Base-by-base conservation (phyloP, 2,888 invertebrate genomes). In the Drosophila prolongata region DNA sequence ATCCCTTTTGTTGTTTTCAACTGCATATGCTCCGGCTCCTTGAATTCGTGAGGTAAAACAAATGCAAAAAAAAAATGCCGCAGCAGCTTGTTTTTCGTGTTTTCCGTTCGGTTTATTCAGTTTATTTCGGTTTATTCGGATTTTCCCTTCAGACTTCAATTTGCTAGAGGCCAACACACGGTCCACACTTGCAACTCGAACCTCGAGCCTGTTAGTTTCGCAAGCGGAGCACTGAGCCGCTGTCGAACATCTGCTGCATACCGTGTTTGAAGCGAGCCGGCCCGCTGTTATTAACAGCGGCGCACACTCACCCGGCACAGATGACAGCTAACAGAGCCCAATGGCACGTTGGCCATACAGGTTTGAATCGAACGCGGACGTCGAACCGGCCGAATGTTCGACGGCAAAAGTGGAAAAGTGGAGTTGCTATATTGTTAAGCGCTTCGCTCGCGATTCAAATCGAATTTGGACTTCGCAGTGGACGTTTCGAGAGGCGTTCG, bases 71-170 rank as follows among this genome's bases (percentile, higher is more conserved):
- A 46, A n/a, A 27, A n/a, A 13, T 24, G 30, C n/a, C 2, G 14
- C 14, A 3, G 47, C 49, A 49, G 49, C 49, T 49, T 35, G 49
- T 49, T 49, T 49, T 49, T 49, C 49, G 49, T 35, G 49, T 49
- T 49, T 49, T 47, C 47, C 47, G 30, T 14, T n/a, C 6, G 16
- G 11, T 19, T 3, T n/a, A 3, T 46, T 27, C n/a, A 47, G 47
- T 47, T 35, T 16, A 35, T 49, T 49, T 49, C 34, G 34, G 34
- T 16, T 34, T 14, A 16, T 49, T 34, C 16, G 16, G 13, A 16
- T 34, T 49, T 49, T 49, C 16, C 47, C 47, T 47, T 30, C 14
- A 14, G 30, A 47, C 30, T 16, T 34, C 16, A 34, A 11, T 11
- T 49, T 6, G 11, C 13, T n/a, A 6, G 3, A 30, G 46, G n/a